Percentiles rank a stretch among this genome's conserved stretches.
phyloP scores from a whole-genome alignment of 2,113 vertebrate species.

The Microcebus ravelobensis region DNA sequence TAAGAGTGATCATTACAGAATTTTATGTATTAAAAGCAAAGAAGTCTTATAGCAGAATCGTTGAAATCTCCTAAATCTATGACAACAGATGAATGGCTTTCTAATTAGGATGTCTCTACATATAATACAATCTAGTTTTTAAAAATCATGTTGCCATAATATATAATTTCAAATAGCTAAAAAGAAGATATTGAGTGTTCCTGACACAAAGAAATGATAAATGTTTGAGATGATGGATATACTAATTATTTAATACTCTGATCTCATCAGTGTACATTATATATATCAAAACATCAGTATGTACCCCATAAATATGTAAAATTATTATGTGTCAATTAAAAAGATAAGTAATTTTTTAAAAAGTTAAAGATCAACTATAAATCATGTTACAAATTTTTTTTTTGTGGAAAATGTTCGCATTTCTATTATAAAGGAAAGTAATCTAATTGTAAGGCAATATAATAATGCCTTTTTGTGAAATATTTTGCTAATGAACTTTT shows the following conservation, averaged over 20 bases:
- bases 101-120: not conserved
- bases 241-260: not conserved
- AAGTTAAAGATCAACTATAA: not conserved
- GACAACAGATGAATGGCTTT: not conserved
- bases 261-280: not conserved
- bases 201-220: not conserved
- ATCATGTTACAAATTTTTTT: not conserved
- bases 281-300: not conserved
- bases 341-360: not conserved
- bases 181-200: not conserved
- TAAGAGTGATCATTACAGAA: not conserved
- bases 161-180: not conserved
- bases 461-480: not conserved
- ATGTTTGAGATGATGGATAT: not conserved
- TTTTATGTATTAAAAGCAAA: not conserved
- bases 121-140: not conserved
- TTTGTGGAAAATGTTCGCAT: not conserved
- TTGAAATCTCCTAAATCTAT: not conserved
- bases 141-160: not conserved
- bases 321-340: not conserved
- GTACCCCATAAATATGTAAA: not conserved
- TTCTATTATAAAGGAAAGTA: not conserved
- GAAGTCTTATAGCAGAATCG: not conserved
- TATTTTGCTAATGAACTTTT: not conserved
- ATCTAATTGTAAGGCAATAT: not conserved